These are phyloP conservation scores for Leucoptera coffeella DNA, from an alignment of 2,888 invertebrate species.

Conservation along the genomic window DNA sequence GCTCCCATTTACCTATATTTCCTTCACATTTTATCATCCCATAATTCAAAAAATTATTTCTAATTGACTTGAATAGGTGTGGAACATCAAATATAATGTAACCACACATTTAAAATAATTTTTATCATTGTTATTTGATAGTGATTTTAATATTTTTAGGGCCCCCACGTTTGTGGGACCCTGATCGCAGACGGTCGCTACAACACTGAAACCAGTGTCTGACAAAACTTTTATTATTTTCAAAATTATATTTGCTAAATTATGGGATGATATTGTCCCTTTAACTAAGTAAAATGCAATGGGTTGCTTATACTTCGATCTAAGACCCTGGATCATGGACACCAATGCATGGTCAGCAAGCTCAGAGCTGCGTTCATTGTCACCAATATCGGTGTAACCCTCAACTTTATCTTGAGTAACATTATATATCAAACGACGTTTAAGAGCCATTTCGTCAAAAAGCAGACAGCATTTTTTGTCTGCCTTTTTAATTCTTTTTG, in stretches of 20 bases:
- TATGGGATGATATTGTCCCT: constrained; percentile 6
- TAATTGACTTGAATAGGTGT: constrained; percentile 4
- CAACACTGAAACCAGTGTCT: constrained; percentile 3
- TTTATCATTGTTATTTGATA: neutral
- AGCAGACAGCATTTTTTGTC: constrained; percentile 6
- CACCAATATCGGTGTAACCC: constrained; percentile 7
- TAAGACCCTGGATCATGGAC: constrained; percentile 9
- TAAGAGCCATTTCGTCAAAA: constrained; percentile 9
- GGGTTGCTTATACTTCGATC: constrained; percentile 8
- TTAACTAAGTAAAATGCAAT: constrained; percentile 9
- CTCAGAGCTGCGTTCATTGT: constrained; percentile 1
- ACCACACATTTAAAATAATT: constrained; percentile 4
- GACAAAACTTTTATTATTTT: constrained; percentile 4
- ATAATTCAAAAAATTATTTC: constrained; percentile 4
- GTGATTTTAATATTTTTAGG: constrained; percentile 4
- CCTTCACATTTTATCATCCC: constrained; percentile 2
- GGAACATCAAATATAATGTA: constrained; percentile 5
- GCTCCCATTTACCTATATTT: constrained; percentile 5
- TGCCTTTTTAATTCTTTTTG: constrained; percentile 3
- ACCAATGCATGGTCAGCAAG: constrained; percentile 8
- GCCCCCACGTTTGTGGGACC: constrained; percentile 7
- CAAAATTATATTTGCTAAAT: constrained; percentile 5
- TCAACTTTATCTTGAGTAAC: constrained; percentile 5
- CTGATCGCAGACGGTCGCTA: constrained; percentile 7
- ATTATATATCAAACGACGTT: constrained; percentile 6